Conservation (phyloP, 2,888 invertebrate species). For the Polylopha cassiicola region DNA sequence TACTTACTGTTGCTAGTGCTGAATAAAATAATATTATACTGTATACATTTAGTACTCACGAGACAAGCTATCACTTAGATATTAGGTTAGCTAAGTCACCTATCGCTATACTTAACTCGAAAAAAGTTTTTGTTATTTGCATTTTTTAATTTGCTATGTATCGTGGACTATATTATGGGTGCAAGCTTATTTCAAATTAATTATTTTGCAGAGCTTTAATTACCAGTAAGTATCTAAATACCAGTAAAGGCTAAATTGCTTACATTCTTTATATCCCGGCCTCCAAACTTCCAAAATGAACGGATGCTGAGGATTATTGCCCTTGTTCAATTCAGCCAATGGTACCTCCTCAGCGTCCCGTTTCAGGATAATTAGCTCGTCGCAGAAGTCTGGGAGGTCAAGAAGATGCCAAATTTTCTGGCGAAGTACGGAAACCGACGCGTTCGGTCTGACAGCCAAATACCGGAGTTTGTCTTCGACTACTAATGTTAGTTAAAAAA, state of each 20-base stretch:
- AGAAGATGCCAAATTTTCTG: conserved; percentile 66
- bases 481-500: conserved; percentile 32
- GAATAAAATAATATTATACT: too few species aligned
- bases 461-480: conserved; percentile 55
- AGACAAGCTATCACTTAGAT: too few species aligned
- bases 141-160: too few species aligned
- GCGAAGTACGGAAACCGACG: conserved; percentile 55
- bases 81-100: too few species aligned
- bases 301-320: conserved; percentile 62
- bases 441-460: conserved; percentile 52
- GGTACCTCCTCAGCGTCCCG: conserved; percentile 48
- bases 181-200: too few species aligned
- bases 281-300: conserved; percentile 63
- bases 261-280: conserved; percentile 39
- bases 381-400: conserved; percentile 64
- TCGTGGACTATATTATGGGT: too few species aligned
- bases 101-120: too few species aligned
- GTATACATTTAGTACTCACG: too few species aligned
- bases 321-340: conserved; percentile 51
- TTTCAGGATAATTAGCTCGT: conserved; percentile 61
- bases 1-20: conserved; percentile 20
- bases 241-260: conserved; percentile 18
- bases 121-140: too few species aligned
- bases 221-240: background rate
- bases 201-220: too few species aligned